phyloP scores from a whole-genome alignment of 92 coral and sea anemone species.

The Anthopleura xanthogrammica region DNA sequence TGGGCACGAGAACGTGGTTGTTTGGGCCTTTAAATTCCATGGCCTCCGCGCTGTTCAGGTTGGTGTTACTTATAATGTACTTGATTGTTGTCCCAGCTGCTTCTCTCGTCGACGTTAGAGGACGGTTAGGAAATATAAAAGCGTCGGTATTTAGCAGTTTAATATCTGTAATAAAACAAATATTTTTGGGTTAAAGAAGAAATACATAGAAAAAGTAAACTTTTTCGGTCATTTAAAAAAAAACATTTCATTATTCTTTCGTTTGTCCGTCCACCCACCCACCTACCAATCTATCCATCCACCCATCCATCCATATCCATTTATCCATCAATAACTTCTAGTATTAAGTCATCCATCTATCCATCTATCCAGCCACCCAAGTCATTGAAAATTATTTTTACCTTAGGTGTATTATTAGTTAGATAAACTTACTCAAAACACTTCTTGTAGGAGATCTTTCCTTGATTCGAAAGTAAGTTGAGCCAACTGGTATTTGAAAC shows the following conservation, averaged over 20 bases:
- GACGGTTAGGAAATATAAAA: conserved; percentile 18
- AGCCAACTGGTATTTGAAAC: conserved; percentile 20
- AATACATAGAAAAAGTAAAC: no score
- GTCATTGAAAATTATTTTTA: no score
- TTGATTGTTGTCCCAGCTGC: conserved; percentile 48
- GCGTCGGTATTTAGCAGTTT: not conserved
- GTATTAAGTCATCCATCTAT: no score
- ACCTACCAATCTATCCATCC: no score
- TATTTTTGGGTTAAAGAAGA: no score
- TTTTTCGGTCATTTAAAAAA: not conserved
- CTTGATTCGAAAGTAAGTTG: conserved; percentile 9
- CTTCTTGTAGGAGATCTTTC: conserved; percentile 20
- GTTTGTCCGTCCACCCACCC: no score
- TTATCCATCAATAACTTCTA: no score
- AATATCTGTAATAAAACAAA: conserved; percentile 14
- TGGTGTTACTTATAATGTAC: conserved; percentile 16
- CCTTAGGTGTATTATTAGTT: not conserved
- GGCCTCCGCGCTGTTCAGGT: conserved; percentile 30
- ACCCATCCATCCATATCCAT: no score
- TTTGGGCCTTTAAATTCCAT: conserved; percentile 62
- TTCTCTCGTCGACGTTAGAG: conserved; percentile 14
- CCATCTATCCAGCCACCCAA: no score
- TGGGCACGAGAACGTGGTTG: conserved; percentile 47
- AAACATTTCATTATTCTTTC: not conserved
- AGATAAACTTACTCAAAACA: conserved; percentile 27